Base-by-base conservation (phyloP, 2,888 invertebrate genomes). In the Stomorhina lunata region DNA sequence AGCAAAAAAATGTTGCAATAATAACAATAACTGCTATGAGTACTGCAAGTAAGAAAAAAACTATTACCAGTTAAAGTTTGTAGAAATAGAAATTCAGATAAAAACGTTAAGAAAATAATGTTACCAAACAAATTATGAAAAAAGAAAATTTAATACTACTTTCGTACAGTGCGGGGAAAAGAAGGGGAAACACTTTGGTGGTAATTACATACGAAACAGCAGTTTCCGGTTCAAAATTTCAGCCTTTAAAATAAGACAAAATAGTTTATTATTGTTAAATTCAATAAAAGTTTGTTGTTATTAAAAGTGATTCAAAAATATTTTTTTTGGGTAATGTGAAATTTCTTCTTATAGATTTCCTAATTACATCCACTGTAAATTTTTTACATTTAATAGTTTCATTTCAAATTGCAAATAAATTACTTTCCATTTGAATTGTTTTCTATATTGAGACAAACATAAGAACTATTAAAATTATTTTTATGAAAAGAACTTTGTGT, bases 381-480 rank as follows among this genome's bases (percentile, higher is more conserved):
- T n/a, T n/a, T n/a, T n/a, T n/a, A n/a, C n/a, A n/a, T n/a, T n/a
- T n/a, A n/a, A n/a, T n/a, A n/a, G n/a, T n/a, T n/a, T n/a, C n/a
- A n/a, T n/a, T n/a, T n/a, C n/a, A n/a, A n/a, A n/a, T n/a, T n/a
- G 29, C 69, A 69, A 43, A 69, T 37, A 57, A 57, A 20, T 45
- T 29, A 45, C 43, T 55, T 59, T 59, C 45, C 57, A 12, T 59
- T 59, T 71, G 57, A 71, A 71, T 71, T 59, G 17, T 57, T 71
- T 71, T 71, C 53, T 27, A 25, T 55, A 29, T 25, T 53, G 22
- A 53, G 34, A 25, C 43, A 25, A n/a, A n/a, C n/a, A n/a, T n/a
- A n/a, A n/a, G n/a, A n/a, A n/a, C n/a, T n/a, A n/a, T n/a, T n/a
- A n/a, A n/a, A n/a, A n/a, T n/a, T n/a, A n/a, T n/a, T n/a, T n/a